Base-by-base conservation (phyloP, 2,888 invertebrate species). In the Eremobia ochroleuca region DNA sequence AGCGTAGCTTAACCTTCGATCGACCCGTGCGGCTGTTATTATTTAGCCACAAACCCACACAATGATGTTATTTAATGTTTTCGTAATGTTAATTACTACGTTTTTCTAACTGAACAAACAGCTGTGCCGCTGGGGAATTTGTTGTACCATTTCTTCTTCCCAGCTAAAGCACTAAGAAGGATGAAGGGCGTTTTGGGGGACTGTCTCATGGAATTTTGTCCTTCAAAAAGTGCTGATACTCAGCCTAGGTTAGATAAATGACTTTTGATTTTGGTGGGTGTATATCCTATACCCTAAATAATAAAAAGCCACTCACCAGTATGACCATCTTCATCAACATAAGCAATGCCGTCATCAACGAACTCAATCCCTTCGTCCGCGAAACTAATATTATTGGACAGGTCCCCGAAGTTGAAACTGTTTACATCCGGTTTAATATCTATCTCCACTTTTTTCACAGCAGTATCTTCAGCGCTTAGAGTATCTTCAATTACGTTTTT, bases 341-440 rank as follows among this genome's bases (percentile, higher is more conserved):
- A 89, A 58, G 84, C 87, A 18, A 90, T 90, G 5, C 90, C 90
- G 59, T 94, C 94, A 67, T 95, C 95, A 8, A 89, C 87, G 18
- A 94, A 86, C 73, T 93, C 94, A 25, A 94, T 93, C 0, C 92
- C 94, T n/a, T 94, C 92, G 59, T 94, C 93, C 37, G 86, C 90
- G 67, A 94, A 92, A 40, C 90, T 89, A 21, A 93, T 77, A 82
- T 92, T 79, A 82, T 85, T 77, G 0, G 87, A 73, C 31, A 90
- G 81, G 71, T 91, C 87, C n/a, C 89, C 89, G 13, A 82, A 87
- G n/a, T 80, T 66, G 25, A 71, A 79, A 11, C 49, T 28, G 5
- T 25, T 40, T 15, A 52, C 0, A 37, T 66, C 65, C 4, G 61
- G 21, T 66, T 81, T 86, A 0, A 13, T 34, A 66, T 68, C 65